phyloP scores from a whole-genome alignment of 2,797 vertebrate genomes.

The Agapornis canus region DNA sequence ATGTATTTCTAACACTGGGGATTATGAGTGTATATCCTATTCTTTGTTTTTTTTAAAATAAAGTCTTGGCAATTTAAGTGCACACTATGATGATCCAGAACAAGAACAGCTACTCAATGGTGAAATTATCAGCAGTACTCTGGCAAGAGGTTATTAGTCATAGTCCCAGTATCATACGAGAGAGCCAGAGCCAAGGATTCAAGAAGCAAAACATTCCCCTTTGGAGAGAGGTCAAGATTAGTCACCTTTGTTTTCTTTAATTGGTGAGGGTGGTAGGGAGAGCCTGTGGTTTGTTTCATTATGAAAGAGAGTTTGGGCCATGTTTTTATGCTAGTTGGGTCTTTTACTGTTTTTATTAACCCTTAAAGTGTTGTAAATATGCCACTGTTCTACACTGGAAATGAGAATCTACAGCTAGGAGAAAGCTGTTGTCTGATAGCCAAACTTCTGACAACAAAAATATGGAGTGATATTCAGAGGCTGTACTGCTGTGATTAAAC shows the following conservation, averaged over 20 bases:
- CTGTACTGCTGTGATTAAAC: not conserved
- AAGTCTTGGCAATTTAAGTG: conserved; percentile 57
- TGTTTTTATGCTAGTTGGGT: conserved; percentile 24
- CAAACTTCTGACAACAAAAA: conserved; percentile 39
- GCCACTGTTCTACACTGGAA: not conserved
- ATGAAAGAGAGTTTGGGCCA: not conserved
- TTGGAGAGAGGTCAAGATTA: conserved; percentile 66
- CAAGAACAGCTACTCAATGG: conserved; percentile 64
- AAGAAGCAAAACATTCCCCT: conserved; percentile 65
- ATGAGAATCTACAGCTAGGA: not conserved
- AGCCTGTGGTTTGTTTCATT: not conserved
- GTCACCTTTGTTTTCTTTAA: conserved; percentile 55
- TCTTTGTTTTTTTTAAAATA: conserved; percentile 4
- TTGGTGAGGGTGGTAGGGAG: not conserved
- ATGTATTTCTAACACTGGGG: conserved; percentile 48
- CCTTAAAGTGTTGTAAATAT: conserved; percentile 21
- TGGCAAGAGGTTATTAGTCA: conserved; percentile 67
- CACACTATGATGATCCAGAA: conserved; percentile 49
- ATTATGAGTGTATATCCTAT: conserved; percentile 48
- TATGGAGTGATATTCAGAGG: conserved; percentile 22
- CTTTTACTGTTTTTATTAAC: conserved; percentile 17
- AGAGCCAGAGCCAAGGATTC: conserved; percentile 64
- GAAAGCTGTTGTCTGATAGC: conserved; percentile 27
- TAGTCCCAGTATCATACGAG: conserved; percentile 58
- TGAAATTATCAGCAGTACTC: conserved; percentile 71